Evolutionary conservation across 2,888 invertebrate species (phyloP).

Genomic region (Elegia similella): DNA sequence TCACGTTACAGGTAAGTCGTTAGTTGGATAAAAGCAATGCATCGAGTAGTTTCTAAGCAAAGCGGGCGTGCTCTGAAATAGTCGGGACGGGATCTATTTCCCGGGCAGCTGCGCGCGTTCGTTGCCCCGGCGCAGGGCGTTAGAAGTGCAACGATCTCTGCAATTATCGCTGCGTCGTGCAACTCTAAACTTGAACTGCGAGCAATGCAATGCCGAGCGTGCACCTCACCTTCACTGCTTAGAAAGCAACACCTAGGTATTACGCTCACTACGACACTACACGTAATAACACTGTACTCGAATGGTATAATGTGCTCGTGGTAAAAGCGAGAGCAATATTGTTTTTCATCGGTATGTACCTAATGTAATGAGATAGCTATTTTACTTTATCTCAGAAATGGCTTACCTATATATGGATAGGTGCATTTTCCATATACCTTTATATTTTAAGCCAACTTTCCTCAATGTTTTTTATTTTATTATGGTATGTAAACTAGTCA

Average conservation of each 20-base stretch:
- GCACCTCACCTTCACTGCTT: conserved; percentile 77
- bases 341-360: conserved; percentile 11
- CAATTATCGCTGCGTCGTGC: conserved; percentile 60
- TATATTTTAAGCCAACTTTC: no score
- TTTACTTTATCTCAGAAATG: neutral
- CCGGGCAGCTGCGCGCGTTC: conserved; percentile 79
- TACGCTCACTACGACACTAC: conserved; percentile 48
- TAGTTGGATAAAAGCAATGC: conserved; percentile 47
- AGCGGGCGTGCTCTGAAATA: conserved; percentile 74
- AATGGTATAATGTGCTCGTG: conserved; percentile 30
- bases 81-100: conserved; percentile 79
- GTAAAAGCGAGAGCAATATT: conserved; percentile 69
- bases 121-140: conserved; percentile 75
- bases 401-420: neutral
- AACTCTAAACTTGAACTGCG: conserved; percentile 75
- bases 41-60: conserved; percentile 51
- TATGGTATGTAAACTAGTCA: no score
- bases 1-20: conserved; percentile 64
- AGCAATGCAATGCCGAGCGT: conserved; percentile 55
- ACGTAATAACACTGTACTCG: conserved; percentile 43
- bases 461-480: no score
- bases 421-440: no score
- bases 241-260: conserved; percentile 70
- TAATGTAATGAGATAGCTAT: neutral
- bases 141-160: conserved; percentile 79